Evolutionary conservation across 2,113 vertebrate species (phyloP).

Genomic region (Hippocampus abdominalis): DNA sequence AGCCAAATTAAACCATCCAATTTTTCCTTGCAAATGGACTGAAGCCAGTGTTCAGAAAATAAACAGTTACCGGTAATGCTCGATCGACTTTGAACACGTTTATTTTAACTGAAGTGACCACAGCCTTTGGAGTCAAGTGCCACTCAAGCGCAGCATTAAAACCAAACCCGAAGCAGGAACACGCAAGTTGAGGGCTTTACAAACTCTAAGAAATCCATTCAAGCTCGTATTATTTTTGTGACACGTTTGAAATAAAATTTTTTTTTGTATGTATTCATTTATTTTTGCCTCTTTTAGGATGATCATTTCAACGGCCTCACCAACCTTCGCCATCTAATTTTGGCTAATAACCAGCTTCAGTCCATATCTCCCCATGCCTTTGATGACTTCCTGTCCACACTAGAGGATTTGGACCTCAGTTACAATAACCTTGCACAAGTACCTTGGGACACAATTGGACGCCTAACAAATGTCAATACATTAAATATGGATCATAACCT

Average conservation of each 20-base stretch:
- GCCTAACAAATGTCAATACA: conserved; percentile 87
- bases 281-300: conserved; percentile 56
- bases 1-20: too few relatives aligned
- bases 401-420: conserved; percentile 93
- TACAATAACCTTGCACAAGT: conserved; percentile 88
- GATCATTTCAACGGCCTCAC: conserved; percentile 86
- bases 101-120: neutral
- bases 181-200: neutral
- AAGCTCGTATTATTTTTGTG: too few relatives aligned
- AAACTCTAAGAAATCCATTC: neutral
- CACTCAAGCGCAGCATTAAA: neutral
- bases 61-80: too few relatives aligned
- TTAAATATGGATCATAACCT: conserved; percentile 93
- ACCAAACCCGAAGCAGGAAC: neutral
- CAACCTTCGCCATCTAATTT: conserved; percentile 86
- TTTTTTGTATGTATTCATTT: neutral
- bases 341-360: conserved; percentile 90
- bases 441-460: conserved; percentile 85
- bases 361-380: conserved; percentile 81
- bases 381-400: conserved; percentile 85
- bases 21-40: too few relatives aligned
- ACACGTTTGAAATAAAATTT: too few relatives aligned
- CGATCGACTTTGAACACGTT: too few relatives aligned
- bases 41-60: too few relatives aligned
- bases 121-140: neutral